Base-by-base conservation (phyloP, 64 coral and sea anemone species). In the Porites lutea region DNA sequence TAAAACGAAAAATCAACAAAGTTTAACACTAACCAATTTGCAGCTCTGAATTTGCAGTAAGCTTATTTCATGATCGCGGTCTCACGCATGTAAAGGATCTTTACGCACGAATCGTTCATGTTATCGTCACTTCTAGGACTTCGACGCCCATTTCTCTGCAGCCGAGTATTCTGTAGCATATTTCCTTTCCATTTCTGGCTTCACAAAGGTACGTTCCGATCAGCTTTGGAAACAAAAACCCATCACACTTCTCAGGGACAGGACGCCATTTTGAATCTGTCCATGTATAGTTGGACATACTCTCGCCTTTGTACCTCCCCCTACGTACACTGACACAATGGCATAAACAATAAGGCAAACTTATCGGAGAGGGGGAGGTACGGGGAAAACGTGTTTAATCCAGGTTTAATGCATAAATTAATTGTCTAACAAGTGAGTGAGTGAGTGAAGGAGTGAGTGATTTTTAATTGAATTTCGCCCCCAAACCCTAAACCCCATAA, bases 111-210 rank as follows among this genome's bases (percentile, higher is more conserved):
- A 66, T 66, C 63, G 63, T 66, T 66, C 63, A 66, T 66, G 63
- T 66, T 66, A 66, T 66, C 5, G 63, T 66, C 63, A 66, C 63
- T 66, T 66, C 20, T 66, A 66, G 63, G 63, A 66, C 63, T 66
- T 19, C 14, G 63, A 66, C 63, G 63, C 63, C 63, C 63, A 66
- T 66, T 66, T 66, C 63, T 68, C 16, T 68, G 65, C 16, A 68
- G 65, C 22, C 63, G 63, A 66, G 63, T 66, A 66, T 66, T 66
- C 63, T 66, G 63, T 66, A 66, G 63, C 63, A 66, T 66, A 66
- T 66, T 66, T 66, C 63, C 63, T 66, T 66, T 66, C 63, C 63
- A 66, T 66, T 66, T 66, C 20, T 13, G 63, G 63, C 63, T 66
- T 19, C 63, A 66, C 63, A 66, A 66, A 66, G 9, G 63, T 66